phyloP scores from a whole-genome alignment of 2,113 vertebrate genomes.

The Muntiacus muntjak region DNA sequence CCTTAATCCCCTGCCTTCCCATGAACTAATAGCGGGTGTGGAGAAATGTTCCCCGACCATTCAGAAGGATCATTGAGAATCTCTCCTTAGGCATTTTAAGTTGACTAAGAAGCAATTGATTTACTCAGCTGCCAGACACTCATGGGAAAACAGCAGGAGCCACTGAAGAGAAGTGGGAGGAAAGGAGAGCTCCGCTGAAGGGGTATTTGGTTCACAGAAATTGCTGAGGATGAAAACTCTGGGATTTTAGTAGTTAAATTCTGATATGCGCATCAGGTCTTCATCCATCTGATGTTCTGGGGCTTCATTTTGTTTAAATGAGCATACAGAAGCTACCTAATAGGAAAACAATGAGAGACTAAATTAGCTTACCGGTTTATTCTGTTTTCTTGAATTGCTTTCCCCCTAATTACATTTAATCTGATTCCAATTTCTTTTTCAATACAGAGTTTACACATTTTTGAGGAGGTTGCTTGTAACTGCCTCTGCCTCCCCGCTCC shows the following conservation, averaged over 20 bases:
- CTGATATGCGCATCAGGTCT: neutral
- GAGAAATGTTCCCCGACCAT: neutral
- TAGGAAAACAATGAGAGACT: neutral
- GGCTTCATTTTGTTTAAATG: neutral
- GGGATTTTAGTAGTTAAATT: neutral
- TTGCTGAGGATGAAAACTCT: neutral
- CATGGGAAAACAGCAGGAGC: neutral
- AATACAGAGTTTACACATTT: neutral
- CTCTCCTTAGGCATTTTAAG: neutral
- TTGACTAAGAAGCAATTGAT: neutral
- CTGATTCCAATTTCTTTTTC: constrained; percentile 9
- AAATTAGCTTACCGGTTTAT: neutral
- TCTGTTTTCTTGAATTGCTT: neutral
- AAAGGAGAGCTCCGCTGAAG: neutral
- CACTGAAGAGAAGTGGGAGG: neutral
- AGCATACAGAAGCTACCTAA: neutral
- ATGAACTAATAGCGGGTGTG: neutral
- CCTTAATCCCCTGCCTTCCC: neutral
- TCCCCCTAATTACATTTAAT: neutral
- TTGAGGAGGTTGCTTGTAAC: neutral
- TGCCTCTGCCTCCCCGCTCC: neutral
- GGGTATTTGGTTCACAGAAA: neutral
- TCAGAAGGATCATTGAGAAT: neutral
- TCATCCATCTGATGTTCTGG: neutral
- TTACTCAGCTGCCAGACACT: neutral